These are phyloP conservation scores for Gymnogyps californianus DNA, from an alignment of 2,113 vertebrate genomes.

Conservation along the genomic window DNA sequence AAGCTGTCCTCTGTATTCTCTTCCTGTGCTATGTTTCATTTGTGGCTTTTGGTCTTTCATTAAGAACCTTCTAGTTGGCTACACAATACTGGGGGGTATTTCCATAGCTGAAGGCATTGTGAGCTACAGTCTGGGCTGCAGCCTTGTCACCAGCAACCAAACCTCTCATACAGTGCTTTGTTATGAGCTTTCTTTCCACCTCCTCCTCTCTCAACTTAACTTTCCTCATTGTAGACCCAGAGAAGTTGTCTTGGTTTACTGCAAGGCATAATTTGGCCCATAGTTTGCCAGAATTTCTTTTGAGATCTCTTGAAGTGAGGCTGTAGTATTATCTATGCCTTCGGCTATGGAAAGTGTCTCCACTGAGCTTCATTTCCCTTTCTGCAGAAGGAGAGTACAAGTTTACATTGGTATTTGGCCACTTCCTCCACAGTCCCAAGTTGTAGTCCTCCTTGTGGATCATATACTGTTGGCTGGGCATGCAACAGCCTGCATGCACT, in stretches of 20 bases:
- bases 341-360: background rate
- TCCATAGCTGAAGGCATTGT: background rate
- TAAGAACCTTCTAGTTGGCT: background rate
- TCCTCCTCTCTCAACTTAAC: background rate
- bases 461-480: background rate
- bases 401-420: background rate
- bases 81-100: background rate
- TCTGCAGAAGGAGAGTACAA: background rate
- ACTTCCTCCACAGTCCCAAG: accelerated
- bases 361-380: background rate
- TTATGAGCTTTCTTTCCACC: accelerated
- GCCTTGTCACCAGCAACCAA: background rate
- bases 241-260: background rate
- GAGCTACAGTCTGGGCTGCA: background rate
- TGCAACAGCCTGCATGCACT: background rate
- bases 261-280: background rate
- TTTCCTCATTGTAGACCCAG: background rate
- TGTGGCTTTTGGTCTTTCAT: background rate
- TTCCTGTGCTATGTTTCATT: accelerated
- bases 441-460: too few relatives aligned
- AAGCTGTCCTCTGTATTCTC: background rate
- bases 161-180: background rate
- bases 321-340: background rate
- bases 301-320: background rate
- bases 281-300: background rate